Evolutionary conservation across 2,113 vertebrate genomes (phyloP), one percentile per base, ranked within the genome.

Genomic region (Petroica traversi): DNA sequence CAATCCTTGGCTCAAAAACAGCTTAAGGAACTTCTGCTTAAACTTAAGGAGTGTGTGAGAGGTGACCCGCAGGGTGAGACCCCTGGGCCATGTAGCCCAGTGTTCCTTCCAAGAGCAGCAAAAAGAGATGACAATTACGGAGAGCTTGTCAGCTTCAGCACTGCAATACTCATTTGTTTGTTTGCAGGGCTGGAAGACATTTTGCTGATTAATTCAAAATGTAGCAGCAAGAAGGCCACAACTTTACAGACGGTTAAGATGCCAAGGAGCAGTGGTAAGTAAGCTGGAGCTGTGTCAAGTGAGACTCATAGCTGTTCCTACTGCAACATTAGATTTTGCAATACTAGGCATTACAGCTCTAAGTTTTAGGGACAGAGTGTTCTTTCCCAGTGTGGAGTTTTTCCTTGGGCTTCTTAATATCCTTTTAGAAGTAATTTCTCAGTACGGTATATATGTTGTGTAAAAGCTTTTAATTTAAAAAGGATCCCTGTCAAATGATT

Each of bases 191-290:
- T 99, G 84, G 98, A 97, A 67, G 98, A 99, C 57, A 99, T 97
- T 52, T 95, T 99, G 23, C 98, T 99, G 55, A 95, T 99, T 61
- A 98, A 94, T 52, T 97, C 98, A 24, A 98, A 98, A 74, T 43
- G 92, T 14, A 77, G 67, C 28, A 86, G 93, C 67, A 95, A 92
- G 62, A 97, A 96, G 49, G 80, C 75, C 43, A 57, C 96, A 7
- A 43, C 96, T n/a, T 95, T 98, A 54, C 97, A 98, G 76, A 99
- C 99, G 0, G 96, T 98, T 71, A 95, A 98, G 82, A 75, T 99
- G 51, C 98, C 98, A 1, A 97, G 98, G 83, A 99, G 99, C 95
- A 98, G 79, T 29, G 95, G 99, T 99, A 92, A 98, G 99, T 98
- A 48, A 8, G 16, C 11, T 41, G 48, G n/a, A 48, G 17, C 19